Evolutionary conservation across 2,113 vertebrate species (phyloP).

Genomic region (Sinocyclocheilus rhinocerous): DNA sequence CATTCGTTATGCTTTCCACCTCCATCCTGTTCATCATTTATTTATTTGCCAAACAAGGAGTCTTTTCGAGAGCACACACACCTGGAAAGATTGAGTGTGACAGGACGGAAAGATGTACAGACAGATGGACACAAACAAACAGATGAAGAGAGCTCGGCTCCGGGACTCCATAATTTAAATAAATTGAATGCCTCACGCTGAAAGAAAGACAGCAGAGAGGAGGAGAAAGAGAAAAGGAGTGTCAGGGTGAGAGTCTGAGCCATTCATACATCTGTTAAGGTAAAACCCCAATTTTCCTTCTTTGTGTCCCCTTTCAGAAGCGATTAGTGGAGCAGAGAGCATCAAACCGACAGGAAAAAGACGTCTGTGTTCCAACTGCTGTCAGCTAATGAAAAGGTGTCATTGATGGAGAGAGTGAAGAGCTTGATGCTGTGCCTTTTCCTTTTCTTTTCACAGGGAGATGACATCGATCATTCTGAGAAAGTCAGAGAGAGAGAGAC

Average conservation of each 20-base stretch:
- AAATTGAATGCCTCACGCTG: not conserved
- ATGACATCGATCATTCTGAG: slow-evolving; percentile 73
- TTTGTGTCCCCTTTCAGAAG: slow-evolving; percentile 72
- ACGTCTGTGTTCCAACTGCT: slow-evolving; percentile 77
- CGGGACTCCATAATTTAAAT: not conserved
- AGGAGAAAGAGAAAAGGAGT: slow-evolving; percentile 16
- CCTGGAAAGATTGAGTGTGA: slow-evolving; percentile 46
- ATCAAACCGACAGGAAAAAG: slow-evolving; percentile 74
- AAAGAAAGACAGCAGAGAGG: not conserved
- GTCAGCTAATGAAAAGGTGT: slow-evolving; percentile 80
- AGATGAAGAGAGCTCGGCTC: not conserved
- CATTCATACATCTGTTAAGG: slow-evolving; percentile 34
- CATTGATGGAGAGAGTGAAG: slow-evolving; percentile 70
- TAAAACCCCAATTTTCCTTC: slow-evolving; percentile 73
- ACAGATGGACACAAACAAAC: slow-evolving; percentile 31
- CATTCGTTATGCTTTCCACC: slow-evolving; percentile 78
- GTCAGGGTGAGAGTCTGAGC: slow-evolving; percentile 17
- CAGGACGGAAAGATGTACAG: slow-evolving; percentile 5
- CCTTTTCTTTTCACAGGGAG: slow-evolving; percentile 23
- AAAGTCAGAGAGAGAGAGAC: slow-evolving; percentile 57
- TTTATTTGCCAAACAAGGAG: slow-evolving; percentile 77
- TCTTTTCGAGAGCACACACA: slow-evolving; percentile 62
- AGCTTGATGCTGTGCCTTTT: slow-evolving; percentile 30
- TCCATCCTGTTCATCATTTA: slow-evolving; percentile 76
- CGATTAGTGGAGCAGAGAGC: slow-evolving; percentile 73